Percentiles rank a stretch among this genome's conserved stretches.
Evolutionary conservation across 2,888 invertebrate genomes (phyloP).

Genomic region (Bombylius major): DNA sequence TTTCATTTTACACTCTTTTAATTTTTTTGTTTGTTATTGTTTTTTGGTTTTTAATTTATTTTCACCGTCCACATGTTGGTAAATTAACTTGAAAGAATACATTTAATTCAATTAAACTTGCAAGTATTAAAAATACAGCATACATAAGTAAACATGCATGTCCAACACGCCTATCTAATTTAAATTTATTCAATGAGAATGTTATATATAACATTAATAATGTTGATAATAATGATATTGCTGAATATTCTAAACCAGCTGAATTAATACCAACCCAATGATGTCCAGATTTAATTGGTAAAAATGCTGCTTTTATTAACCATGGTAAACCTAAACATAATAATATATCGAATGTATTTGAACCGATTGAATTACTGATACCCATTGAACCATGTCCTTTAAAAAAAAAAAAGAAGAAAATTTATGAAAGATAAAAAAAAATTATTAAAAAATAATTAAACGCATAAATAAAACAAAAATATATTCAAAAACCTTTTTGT

Average conservation of each 20-base stretch:
- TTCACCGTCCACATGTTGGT: conserved; percentile 60
- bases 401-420: conserved; percentile 6
- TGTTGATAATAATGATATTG: conserved; percentile 77
- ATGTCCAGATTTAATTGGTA: conserved; percentile 64
- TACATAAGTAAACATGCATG: conserved; percentile 77
- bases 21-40: too few relatives aligned
- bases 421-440: not conserved
- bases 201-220: conserved; percentile 71
- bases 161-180: conserved; percentile 74
- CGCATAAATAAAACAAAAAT: not conserved
- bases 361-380: conserved; percentile 80
- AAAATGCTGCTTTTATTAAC: conserved; percentile 76
- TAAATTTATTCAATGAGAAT: conserved; percentile 76
- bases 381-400: conserved; percentile 84
- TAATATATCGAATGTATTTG: conserved; percentile 83
- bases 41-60: not conserved
- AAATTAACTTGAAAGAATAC: conserved; percentile 85
- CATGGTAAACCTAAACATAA: conserved; percentile 76
- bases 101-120: conserved; percentile 83
- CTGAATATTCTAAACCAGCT: conserved; percentile 80
- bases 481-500: not conserved
- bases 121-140: conserved; percentile 71
- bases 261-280: conserved; percentile 81
- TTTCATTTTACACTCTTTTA: too few relatives aligned
- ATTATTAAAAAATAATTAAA: not conserved